Evolutionary conservation across 2,113 vertebrate genomes (phyloP).

Genomic region (Pionites leucogaster): DNA sequence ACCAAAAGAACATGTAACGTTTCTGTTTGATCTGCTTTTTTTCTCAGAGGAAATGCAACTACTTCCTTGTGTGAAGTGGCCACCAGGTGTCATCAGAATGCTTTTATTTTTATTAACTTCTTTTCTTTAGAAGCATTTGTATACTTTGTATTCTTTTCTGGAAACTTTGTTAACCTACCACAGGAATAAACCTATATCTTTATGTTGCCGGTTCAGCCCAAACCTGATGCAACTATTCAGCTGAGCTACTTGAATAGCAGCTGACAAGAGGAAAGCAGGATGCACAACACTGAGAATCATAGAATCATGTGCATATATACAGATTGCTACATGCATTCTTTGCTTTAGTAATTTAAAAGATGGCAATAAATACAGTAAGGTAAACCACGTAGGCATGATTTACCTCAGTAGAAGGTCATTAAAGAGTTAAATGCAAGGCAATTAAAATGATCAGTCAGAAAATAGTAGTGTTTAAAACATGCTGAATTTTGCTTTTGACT

Average conservation of each 20-base stretch:
- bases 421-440: not conserved
- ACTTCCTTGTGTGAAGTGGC: slow-evolving; percentile 59
- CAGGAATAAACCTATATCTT: not conserved
- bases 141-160: not conserved
- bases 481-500: not conserved
- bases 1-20: not conserved
- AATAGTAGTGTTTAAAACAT: not conserved
- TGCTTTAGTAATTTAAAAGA: not conserved
- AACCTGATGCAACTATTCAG: not conserved
- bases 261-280: not conserved
- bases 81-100: slow-evolving; percentile 83
- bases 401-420: not conserved
- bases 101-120: slow-evolving; percentile 64
- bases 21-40: not conserved
- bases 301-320: not conserved
- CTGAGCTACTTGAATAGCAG: not conserved
- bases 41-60: not conserved
- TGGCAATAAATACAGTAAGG: not conserved
- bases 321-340: not conserved
- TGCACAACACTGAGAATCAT: not conserved
- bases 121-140: not conserved
- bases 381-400: not conserved
- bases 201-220: not conserved
- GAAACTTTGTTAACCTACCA: slow-evolving; percentile 26
- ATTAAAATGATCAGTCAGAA: not conserved